phyloP scores from a whole-genome alignment of 2,113 vertebrate species.

The Sardina pilchardus region DNA sequence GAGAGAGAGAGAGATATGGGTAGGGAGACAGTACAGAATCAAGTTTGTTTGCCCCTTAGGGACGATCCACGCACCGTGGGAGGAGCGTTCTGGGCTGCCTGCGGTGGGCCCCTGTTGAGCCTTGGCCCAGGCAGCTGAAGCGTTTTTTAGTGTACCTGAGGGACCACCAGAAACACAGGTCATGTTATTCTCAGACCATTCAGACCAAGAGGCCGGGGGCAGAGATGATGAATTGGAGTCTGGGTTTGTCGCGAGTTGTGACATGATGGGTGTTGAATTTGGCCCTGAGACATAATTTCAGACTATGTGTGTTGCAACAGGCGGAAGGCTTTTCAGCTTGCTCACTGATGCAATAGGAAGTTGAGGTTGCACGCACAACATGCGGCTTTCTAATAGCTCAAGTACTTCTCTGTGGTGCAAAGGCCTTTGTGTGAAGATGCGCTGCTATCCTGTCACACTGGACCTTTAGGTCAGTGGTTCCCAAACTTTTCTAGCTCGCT shows the following conservation, averaged over 20 bases:
- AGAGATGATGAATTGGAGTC: not conserved
- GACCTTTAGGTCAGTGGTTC: too few species aligned
- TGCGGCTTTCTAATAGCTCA: not conserved
- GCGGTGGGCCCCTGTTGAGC: slow-evolving; percentile 57
- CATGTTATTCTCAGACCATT: slow-evolving; percentile 35
- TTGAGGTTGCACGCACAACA: not conserved
- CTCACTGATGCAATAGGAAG: not conserved
- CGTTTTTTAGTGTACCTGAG: slow-evolving; percentile 70
- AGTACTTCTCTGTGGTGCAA: not conserved
- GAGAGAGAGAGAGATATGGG: not conserved
- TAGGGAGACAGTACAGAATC: not conserved
- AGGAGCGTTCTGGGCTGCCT: slow-evolving; percentile 65
- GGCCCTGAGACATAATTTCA: not conserved
- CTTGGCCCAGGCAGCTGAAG: slow-evolving; percentile 66
- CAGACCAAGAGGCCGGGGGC: not conserved
- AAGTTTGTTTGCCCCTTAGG: slow-evolving; percentile 29
- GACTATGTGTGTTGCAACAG: not conserved
- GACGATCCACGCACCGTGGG: slow-evolving; percentile 71
- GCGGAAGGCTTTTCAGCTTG: not conserved
- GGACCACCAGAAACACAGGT: slow-evolving; percentile 57
- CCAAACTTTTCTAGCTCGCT: too few species aligned
- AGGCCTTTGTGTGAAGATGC: not conserved
- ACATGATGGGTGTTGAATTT: too few species aligned
- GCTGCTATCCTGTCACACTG: too few species aligned
- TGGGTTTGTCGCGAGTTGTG: not conserved